Evolutionary conservation across 2,797 vertebrate genomes (phyloP).

Genomic region (Epinephelus malabaricus): DNA sequence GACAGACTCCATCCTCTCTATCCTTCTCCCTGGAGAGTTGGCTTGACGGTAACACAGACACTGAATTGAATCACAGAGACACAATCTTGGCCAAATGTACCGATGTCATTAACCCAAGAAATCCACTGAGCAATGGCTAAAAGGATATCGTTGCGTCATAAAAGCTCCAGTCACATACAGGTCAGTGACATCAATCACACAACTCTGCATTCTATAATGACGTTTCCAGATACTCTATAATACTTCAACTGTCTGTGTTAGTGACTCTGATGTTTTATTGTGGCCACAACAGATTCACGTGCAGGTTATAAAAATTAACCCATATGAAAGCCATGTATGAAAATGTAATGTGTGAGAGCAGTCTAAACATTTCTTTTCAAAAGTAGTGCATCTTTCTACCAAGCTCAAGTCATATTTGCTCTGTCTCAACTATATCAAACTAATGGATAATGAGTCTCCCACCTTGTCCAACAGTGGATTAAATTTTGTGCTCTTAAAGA

Average conservation of each 20-base stretch:
- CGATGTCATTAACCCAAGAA: conserved; percentile 60
- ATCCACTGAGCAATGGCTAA: conserved; percentile 40
- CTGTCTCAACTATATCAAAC: neutral
- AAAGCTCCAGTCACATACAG: conserved; percentile 43
- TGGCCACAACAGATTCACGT: neutral
- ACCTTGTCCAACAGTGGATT: conserved; percentile 9
- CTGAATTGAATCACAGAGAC: conserved; percentile 77
- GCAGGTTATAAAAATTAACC: conserved; percentile 1
- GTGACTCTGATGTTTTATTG: conserved; percentile 10
- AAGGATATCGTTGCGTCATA: conserved; percentile 42
- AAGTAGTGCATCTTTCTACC: neutral
- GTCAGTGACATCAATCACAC: conserved; percentile 39
- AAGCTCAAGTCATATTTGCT: neutral
- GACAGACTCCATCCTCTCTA: conserved; percentile 56
- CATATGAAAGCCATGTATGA: neutral
- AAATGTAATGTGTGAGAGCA: neutral
- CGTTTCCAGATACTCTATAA: conserved; percentile 9
- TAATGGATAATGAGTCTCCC: neutral
- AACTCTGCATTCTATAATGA: conserved; percentile 18
- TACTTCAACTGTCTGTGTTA: conserved; percentile 4
- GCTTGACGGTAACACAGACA: conserved; percentile 67
- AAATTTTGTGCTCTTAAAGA: conserved; percentile 27
- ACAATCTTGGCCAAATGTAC: conserved; percentile 62
- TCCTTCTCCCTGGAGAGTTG: conserved; percentile 59
- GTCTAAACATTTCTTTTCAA: neutral